phyloP scores from a whole-genome alignment of 2,888 invertebrate genomes.

The Pachydiplax longipennis region DNA sequence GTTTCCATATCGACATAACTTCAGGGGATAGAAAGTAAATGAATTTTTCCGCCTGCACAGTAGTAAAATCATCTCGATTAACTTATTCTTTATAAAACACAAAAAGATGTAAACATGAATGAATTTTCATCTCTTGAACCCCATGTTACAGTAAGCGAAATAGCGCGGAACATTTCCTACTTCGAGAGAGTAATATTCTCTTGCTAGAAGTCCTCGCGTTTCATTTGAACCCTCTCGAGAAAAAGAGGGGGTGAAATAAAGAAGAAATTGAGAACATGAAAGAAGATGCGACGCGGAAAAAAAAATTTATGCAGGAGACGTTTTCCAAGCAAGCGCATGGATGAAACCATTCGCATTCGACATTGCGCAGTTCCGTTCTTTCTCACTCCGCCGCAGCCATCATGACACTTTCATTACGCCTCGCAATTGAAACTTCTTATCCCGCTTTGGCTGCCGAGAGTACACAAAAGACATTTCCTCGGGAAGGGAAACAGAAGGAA shows the following conservation, averaged over 20 bases:
- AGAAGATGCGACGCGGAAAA: background rate
- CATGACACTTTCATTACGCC: slow-evolving; percentile 31
- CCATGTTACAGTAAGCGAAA: background rate
- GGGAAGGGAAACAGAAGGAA: background rate
- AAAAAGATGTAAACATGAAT: background rate
- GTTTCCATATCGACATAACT: too few species aligned
- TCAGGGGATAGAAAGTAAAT: too few species aligned
- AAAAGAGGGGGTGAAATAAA: background rate
- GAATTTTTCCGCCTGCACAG: too few species aligned
- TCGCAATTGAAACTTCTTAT: slow-evolving; percentile 36
- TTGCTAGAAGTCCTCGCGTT: background rate
- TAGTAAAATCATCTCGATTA: too few species aligned
- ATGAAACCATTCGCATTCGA: background rate
- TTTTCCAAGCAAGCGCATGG: background rate
- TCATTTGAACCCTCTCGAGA: background rate
- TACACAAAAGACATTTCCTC: slow-evolving; percentile 5
- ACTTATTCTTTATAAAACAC: too few species aligned
- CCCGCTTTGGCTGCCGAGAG: background rate
- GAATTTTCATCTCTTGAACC: background rate
- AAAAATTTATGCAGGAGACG: background rate
- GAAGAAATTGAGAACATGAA: background rate
- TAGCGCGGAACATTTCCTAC: background rate
- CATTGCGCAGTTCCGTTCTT: background rate
- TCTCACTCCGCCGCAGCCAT: slow-evolving; percentile 4
- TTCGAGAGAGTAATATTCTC: background rate